These are phyloP conservation scores for Sarcoramphus papa DNA, from an alignment of 2,797 vertebrate genomes.

Conservation along the genomic window DNA sequence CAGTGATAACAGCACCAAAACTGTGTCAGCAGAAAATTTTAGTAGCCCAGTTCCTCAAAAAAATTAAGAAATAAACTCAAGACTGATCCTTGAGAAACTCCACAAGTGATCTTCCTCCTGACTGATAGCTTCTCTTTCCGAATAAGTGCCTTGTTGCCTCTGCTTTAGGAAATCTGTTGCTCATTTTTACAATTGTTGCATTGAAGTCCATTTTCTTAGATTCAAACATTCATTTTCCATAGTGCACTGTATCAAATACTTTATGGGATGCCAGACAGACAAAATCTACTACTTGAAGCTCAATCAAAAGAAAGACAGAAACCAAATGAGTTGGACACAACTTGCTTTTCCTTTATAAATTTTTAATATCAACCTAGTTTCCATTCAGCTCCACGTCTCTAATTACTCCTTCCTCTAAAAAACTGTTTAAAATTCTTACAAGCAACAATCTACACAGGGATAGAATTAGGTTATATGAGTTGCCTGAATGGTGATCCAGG, in stretches of 20 bases:
- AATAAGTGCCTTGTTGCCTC: neutral
- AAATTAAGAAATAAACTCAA: neutral
- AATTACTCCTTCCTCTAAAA: neutral
- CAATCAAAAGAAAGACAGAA: neutral
- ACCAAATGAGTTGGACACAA: neutral
- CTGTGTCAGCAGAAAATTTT: neutral
- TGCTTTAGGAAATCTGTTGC: neutral
- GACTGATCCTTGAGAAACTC: neutral
- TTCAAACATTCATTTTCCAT: neutral
- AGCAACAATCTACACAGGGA: neutral
- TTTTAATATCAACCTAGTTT: neutral
- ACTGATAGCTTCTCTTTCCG: neutral
- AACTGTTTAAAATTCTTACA: neutral
- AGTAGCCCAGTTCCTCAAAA: neutral
- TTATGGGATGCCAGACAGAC: neutral
- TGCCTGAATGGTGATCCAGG: neutral
- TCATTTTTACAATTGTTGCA: neutral
- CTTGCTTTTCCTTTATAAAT: neutral
- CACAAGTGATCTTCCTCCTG: neutral
- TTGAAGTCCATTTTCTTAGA: neutral
- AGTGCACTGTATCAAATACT: neutral
- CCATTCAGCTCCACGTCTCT: neutral
- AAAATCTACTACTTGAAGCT: neutral
- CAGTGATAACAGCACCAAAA: neutral
- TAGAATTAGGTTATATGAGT: neutral